Evolutionary conservation across 2,888 invertebrate species (phyloP).

Genomic region (Zonitis immaculata): DNA sequence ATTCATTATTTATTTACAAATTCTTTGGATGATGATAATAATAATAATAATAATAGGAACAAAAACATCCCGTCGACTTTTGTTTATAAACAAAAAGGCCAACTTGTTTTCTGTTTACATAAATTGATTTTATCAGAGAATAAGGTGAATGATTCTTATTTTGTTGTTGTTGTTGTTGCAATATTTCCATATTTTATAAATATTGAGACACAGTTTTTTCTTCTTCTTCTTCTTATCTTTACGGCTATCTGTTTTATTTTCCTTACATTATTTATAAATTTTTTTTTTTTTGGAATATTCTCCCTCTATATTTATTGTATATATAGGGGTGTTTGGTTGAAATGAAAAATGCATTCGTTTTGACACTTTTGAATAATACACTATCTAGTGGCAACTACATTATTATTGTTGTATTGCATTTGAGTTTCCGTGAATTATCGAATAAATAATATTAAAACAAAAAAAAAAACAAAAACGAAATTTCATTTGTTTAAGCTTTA

Average conservation of each 20-base stretch:
- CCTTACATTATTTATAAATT: too few relatives aligned
- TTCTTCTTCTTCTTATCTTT: conserved; percentile 11
- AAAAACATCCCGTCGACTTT: not conserved
- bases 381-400: not conserved
- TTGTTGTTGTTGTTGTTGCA: too few relatives aligned
- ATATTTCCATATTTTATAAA: too few relatives aligned
- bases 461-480: not conserved
- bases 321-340: not conserved
- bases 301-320: not conserved
- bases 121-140: too few relatives aligned
- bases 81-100: too few relatives aligned
- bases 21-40: not conserved
- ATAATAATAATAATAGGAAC: too few relatives aligned
- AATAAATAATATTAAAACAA: too few relatives aligned
- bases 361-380: conserved; percentile 23
- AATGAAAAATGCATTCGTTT: conserved; percentile 22
- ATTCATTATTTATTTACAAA: conserved; percentile 27
- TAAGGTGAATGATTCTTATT: not conserved
- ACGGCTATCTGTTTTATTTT: too few relatives aligned
- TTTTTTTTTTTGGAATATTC: conserved; percentile 1
- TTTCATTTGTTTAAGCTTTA: conserved; percentile 5
- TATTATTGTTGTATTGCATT: not conserved
- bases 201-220: conserved; percentile 9
- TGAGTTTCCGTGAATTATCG: too few relatives aligned
- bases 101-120: too few relatives aligned